These are phyloP conservation scores for Acanthoscelides obtectus DNA, from an alignment of 2,888 invertebrate genomes.

Conservation along the genomic window DNA sequence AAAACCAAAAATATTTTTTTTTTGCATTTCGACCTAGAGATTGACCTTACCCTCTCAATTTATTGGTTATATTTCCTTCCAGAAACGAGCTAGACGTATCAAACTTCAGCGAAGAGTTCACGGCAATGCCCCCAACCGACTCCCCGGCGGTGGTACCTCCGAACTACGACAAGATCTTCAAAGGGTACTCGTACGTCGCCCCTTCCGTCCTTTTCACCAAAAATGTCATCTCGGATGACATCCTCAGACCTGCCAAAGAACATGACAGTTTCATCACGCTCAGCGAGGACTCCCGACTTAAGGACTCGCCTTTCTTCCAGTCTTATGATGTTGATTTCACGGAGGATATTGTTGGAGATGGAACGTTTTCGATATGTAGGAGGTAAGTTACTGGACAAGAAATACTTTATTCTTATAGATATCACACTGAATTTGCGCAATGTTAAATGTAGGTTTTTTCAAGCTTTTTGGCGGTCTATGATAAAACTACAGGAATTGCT, in stretches of 20 bases:
- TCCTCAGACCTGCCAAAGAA: slow-evolving; percentile 56
- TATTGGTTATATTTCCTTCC: slow-evolving; percentile 14
- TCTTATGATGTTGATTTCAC: slow-evolving; percentile 71
- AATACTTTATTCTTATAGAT: too few species aligned
- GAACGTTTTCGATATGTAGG: slow-evolving; percentile 84
- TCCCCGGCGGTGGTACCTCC: slow-evolving; percentile 86
- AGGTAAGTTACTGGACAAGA: too few species aligned
- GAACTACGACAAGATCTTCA: slow-evolving; percentile 81
- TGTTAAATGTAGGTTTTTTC: too few species aligned
- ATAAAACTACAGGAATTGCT: too few species aligned
- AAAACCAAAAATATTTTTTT: too few species aligned
- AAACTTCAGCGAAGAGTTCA: slow-evolving; percentile 97
- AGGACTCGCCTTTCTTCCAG: slow-evolving; percentile 79
- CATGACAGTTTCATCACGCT: slow-evolving; percentile 38
- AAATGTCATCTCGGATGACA: slow-evolving; percentile 70
- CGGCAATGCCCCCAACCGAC: slow-evolving; percentile 84
- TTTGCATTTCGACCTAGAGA: too few species aligned
- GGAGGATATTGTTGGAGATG: slow-evolving; percentile 75
- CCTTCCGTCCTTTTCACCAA: slow-evolving; percentile 84
- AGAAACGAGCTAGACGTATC: slow-evolving; percentile 85
- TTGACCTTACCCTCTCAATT: too few species aligned
- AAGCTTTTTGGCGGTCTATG: too few species aligned
- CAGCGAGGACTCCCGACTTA: slow-evolving; percentile 23
- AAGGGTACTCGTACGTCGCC: slow-evolving; percentile 92
- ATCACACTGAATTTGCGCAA: too few species aligned